These are phyloP conservation scores for Lamprologus tigripictilis DNA, from an alignment of 2,113 vertebrate species.

Conservation along the genomic window DNA sequence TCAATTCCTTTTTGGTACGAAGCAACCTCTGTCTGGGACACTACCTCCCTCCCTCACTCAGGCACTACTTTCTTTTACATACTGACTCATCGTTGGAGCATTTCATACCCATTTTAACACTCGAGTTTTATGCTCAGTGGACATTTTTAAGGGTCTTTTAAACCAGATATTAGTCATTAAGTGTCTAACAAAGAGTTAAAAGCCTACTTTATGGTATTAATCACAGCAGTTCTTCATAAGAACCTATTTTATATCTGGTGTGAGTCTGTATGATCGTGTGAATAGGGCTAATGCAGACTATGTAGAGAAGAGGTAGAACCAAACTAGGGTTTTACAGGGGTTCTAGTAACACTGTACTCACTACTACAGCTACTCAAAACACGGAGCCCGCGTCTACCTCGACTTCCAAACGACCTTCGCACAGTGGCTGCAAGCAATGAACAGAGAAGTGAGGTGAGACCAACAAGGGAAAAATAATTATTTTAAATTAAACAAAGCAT, in stretches of 20 bases:
- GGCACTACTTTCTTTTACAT: neutral
- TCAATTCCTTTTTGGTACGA: neutral
- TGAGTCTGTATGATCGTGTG: slow-evolving; percentile 11
- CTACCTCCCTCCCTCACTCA: neutral
- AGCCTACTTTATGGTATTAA: neutral
- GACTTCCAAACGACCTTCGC: slow-evolving; percentile 87
- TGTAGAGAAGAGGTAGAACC: slow-evolving; percentile 27
- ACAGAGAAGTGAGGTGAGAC: slow-evolving; percentile 75
- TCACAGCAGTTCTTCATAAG: neutral
- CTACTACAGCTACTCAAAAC: slow-evolving; percentile 79
- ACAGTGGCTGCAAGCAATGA: slow-evolving; percentile 86
- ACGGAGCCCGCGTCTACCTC: slow-evolving; percentile 88
- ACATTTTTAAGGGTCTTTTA: slow-evolving; percentile 1
- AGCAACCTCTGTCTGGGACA: neutral
- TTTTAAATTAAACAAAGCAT: slow-evolving; percentile 18
- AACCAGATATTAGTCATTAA: neutral
- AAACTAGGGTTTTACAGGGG: slow-evolving; percentile 47
- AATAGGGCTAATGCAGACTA: slow-evolving; percentile 15
- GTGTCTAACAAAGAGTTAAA: neutral
- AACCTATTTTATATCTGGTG: neutral
- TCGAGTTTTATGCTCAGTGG: slow-evolving; percentile 28
- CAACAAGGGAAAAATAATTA: too few relatives aligned
- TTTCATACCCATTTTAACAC: neutral
- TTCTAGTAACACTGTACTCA: slow-evolving; percentile 76
- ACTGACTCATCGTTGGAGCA: neutral